These are phyloP conservation scores for Cordilura impudica DNA, from an alignment of 2,888 invertebrate species.

Conservation along the genomic window DNA sequence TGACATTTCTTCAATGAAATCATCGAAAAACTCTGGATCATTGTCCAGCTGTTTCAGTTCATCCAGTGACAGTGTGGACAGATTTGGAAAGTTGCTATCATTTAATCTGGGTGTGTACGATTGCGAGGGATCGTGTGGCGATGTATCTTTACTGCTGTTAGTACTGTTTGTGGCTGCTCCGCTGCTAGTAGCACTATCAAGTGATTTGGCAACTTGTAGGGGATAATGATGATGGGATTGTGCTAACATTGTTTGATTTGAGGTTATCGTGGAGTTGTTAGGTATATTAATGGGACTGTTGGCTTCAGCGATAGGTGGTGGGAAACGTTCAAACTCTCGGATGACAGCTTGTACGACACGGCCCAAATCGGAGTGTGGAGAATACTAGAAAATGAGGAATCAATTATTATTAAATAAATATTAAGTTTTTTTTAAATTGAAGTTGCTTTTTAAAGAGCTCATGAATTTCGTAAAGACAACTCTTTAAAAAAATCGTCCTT, in stretches of 20 bases:
- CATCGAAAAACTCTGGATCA: constrained; percentile 85
- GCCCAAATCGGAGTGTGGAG: constrained; percentile 88
- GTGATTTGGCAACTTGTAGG: constrained; percentile 62
- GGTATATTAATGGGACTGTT: constrained; percentile 59
- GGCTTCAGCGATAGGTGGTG: constrained; percentile 70
- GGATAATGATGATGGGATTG: constrained; percentile 34
- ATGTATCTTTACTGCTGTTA: constrained; percentile 66
- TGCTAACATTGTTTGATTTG: constrained; percentile 20
- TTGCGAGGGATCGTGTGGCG: constrained; percentile 64
- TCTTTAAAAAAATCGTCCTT: no score
- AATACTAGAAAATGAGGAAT: constrained; percentile 79
- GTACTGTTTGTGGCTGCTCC: constrained; percentile 50
- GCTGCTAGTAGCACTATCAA: constrained; percentile 59
- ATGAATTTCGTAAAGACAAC: no score
- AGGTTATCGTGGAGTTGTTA: constrained; percentile 40
- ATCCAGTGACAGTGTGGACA: constrained; percentile 78
- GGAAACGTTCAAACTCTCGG: constrained; percentile 86
- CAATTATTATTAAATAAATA: no score
- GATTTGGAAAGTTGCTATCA: constrained; percentile 75
- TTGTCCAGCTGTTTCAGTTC: constrained; percentile 85
- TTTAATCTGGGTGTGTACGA: constrained; percentile 56
- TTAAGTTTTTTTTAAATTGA: no score
- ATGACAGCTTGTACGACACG: constrained; percentile 89
- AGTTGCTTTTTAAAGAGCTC: no score
- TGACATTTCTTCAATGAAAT: constrained; percentile 85